Evolutionary conservation across 1,140 invertebrate species (phyloP).

Genomic region (Anoplophora glabripennis): DNA sequence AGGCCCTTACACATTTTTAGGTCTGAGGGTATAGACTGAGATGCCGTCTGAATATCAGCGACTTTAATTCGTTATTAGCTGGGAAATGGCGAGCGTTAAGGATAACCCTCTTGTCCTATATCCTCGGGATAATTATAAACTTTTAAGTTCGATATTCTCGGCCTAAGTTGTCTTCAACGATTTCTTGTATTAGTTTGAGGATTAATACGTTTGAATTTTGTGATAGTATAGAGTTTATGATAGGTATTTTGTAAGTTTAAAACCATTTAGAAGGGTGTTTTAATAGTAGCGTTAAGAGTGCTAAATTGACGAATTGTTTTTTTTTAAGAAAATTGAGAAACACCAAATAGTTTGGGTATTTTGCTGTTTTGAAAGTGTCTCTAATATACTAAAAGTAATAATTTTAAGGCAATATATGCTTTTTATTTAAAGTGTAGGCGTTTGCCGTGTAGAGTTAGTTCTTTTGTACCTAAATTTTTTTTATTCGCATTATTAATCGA

Average conservation of each 20-base stretch:
- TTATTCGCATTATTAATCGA: neutral
- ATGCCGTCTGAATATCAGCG: no score
- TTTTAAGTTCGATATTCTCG: neutral
- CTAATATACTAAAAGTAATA: conserved; percentile 6
- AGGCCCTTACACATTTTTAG: no score
- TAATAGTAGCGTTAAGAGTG: no score
- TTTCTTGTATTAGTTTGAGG: conserved; percentile 19
- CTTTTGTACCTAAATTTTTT: neutral
- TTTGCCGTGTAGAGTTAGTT: neutral
- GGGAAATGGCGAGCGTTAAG: no score
- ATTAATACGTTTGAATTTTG: conserved; percentile 21
- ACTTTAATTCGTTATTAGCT: no score
- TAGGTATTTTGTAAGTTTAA: conserved; percentile 8
- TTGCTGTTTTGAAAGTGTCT: conserved; percentile 1
- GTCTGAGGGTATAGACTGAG: no score
- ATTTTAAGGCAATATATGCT: neutral
- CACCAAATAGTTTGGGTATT: no score
- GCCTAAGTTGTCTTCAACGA: conserved; percentile 29
- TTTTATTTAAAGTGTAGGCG: neutral
- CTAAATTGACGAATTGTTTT: no score
- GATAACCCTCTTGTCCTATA: no score
- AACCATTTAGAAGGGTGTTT: no score
- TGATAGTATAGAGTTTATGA: conserved; percentile 23
- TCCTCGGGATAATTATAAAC: no score
- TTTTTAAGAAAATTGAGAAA: no score